Conservation (phyloP, 1,140 invertebrate species). For the Latrodectus geometricus region DNA sequence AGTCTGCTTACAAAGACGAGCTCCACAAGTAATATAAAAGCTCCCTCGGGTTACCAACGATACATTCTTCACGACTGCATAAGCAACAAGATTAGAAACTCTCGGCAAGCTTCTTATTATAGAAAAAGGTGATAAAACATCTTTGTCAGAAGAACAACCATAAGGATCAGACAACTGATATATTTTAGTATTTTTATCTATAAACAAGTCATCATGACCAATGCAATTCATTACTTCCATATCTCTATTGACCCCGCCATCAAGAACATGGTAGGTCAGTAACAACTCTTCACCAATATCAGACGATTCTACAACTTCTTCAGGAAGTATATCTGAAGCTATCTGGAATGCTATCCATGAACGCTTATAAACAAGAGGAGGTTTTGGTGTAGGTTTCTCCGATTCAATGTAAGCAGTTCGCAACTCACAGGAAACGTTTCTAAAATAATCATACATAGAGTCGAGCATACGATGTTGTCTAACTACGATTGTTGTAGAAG, state of each 20-base stretch:
- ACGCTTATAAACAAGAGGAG: not conserved
- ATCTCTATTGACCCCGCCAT: not conserved
- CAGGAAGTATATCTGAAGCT: not conserved
- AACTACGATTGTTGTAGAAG: not conserved
- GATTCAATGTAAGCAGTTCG: not conserved
- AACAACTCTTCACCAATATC: not conserved
- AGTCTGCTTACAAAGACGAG: not conserved
- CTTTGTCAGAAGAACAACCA: not conserved
- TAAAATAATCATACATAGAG: not conserved
- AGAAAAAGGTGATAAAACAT: not conserved
- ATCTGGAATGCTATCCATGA: not conserved
- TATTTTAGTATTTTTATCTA: not conserved
- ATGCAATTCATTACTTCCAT: conserved; percentile 2
- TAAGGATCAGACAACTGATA: not conserved
- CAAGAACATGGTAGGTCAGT: not conserved
- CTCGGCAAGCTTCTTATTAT: too few species aligned
- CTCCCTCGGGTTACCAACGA: not conserved
- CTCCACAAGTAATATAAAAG: not conserved
- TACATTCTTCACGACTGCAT: not conserved
- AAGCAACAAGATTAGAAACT: not conserved
- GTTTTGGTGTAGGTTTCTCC: not conserved
- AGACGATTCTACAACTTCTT: not conserved
- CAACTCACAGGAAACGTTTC: not conserved
- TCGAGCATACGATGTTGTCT: not conserved
- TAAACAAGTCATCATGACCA: not conserved